Percentiles rank a stretch among this genome's conserved stretches.
Evolutionary conservation across 2,113 vertebrate species (phyloP).

Genomic region (Pungitius pungitius): DNA sequence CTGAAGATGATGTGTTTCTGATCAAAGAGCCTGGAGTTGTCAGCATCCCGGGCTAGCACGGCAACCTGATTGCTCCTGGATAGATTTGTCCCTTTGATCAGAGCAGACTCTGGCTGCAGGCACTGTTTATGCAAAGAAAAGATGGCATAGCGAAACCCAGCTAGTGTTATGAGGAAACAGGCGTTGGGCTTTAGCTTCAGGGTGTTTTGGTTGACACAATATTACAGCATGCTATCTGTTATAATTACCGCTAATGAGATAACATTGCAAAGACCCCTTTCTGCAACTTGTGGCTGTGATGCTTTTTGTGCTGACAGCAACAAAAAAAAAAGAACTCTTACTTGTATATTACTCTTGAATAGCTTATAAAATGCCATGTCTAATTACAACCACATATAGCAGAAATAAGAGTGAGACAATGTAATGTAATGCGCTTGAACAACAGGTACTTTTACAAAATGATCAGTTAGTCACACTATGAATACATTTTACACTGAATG

Average conservation of each 20-base stretch:
- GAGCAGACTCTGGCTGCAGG: conserved; percentile 77
- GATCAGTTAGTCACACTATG: conserved; percentile 47
- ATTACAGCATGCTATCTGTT: conserved; percentile 74
- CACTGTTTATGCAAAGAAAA: conserved; percentile 83
- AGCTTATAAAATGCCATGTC: conserved; percentile 49
- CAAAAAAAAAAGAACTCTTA: conserved; percentile 1
- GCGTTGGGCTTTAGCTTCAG: conserved; percentile 58
- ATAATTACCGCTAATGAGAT: conserved; percentile 82
- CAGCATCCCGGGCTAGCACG: conserved; percentile 82
- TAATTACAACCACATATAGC: conserved; percentile 57
- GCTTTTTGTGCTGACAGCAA: conserved; percentile 56
- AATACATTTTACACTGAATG: conserved; percentile 55
- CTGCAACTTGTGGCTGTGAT: conserved; percentile 65
- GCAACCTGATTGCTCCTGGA: conserved; percentile 84
- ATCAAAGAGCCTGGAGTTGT: conserved; percentile 89
- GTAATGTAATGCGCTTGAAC: conserved; percentile 42
- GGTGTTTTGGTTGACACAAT: conserved; percentile 66
- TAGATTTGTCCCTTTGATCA: conserved; percentile 88
- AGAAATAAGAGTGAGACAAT: conserved; percentile 56
- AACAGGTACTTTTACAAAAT: conserved; percentile 53
- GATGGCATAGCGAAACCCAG: conserved; percentile 64
- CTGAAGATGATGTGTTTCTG: conserved; percentile 88
- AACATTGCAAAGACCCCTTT: conserved; percentile 57
- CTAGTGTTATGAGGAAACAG: conserved; percentile 69
- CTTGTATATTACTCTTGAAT: conserved; percentile 44